Evolutionary conservation across 2,797 vertebrate species (phyloP), one percentile per base, ranked within the genome.

Genomic region (Poecilia gillii): DNA sequence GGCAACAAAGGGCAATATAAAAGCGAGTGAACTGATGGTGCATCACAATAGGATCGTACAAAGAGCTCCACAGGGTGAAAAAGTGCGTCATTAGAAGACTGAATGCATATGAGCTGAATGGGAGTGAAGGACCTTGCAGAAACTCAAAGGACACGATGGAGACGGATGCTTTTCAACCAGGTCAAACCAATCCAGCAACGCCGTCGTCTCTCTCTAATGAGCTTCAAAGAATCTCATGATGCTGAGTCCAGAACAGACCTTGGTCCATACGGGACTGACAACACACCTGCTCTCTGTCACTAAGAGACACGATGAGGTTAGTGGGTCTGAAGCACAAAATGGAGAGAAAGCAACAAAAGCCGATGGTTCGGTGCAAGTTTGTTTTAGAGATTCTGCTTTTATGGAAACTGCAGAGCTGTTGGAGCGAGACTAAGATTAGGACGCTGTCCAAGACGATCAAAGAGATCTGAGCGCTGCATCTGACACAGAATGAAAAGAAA

Each of bases 101-200:
- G 46, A 47, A 72, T 47, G 43, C 46, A 73, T 47, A 25, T 33
- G 71, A 72, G 43, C 71, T 72, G 45, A 72, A 72, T 46, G 46
- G 47, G 28, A 72, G 43, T 3, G 3, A 73, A 20, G 16, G 31
- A 20, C 46, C 11, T 5, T 31, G 49, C 45, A 2, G 16, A 47
- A 49, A 9, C 71, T 70, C 66, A 70, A 70, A 70, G 46, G n/a
- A 31, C 18, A 36, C 0, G 2, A 62, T 62, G 28, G 28, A 28
- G 20, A 72, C 1, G 1, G 5, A 31, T 6, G 1, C 16, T 31
- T 49, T 20, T 51, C 3, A 49, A 33, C 46, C 28, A 31, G 51
- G 18, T 72, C 49, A 51, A 49, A 73, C 39, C 4, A 70, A 6
- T 45, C 13, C 41, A n/a, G 23, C 7, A 36, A 4, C 14, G 2